Evolutionary conservation across 1,140 invertebrate species (phyloP), one percentile per base, ranked within the genome.

Genomic region (Polyergus mexicanus): DNA sequence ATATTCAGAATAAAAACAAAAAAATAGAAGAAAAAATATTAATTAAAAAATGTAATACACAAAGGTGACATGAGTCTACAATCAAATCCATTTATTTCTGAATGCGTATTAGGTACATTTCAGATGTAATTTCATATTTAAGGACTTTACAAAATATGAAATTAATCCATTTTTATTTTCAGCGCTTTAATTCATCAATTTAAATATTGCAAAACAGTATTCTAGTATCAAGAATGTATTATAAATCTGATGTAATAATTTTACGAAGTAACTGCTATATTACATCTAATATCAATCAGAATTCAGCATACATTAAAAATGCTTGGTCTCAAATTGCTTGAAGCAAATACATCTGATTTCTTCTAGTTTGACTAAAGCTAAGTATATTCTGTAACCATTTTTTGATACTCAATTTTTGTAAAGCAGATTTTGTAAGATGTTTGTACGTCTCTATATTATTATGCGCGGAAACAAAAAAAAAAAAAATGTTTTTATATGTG

Each of bases 401-500:
- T 92, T 92, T 91, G 84, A 91, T 90, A 92, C 84, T 75, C 71
- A 66, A 90, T 89, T 58, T 78, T 56, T 90, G 86, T 85, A 87
- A 88, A 44, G 62, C 86, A 76, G 84, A 62, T 35, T 8, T n/a
- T 16, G 3, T 51, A 87, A 68, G 22, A 13, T 92, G 28, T 92
- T 90, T 92, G 87, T 92, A 92, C 69, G 65, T 90, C 77, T 91
- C 80, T 89, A 88, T 84, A 91, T 89, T 88, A 92, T 90, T 90
- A 87, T 80, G 88, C 69, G 87, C 84, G 81, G 72, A 86, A 89
- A 25, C 81, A 86, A 78, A 90, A 90, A 32, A 78, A 90, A 90
- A 32, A 28, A 65, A 51, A 86, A 91, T 90, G 84, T 92, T 93
- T 77, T 93, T 93, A 93, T 93, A 93, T 91, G 86, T 85, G 86